phyloP scores from a whole-genome alignment of 1,140 invertebrate species.

The Cheumatopsyche charites region DNA sequence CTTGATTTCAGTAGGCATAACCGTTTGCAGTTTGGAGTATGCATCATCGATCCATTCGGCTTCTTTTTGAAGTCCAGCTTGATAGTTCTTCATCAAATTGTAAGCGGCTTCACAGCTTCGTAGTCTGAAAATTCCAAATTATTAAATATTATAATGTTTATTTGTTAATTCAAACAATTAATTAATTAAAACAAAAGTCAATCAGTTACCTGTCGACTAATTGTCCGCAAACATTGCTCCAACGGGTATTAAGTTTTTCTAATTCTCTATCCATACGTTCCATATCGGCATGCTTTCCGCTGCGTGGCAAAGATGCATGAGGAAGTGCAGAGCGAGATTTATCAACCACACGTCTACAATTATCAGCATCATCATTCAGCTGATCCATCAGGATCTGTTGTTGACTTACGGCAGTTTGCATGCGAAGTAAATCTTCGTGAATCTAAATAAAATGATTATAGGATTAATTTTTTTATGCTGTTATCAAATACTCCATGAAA shows the following conservation, averaged over 20 bases:
- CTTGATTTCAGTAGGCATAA: slow-evolving; percentile 72
- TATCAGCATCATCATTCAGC: slow-evolving; percentile 87
- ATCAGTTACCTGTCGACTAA: slow-evolving; percentile 79
- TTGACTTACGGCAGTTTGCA: slow-evolving; percentile 82
- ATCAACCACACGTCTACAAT: slow-evolving; percentile 84
- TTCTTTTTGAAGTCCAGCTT: slow-evolving; percentile 83
- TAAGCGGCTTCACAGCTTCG: slow-evolving; percentile 85
- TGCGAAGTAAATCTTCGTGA: slow-evolving; percentile 74
- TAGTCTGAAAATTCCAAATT: slow-evolving; percentile 65
- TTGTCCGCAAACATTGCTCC: slow-evolving; percentile 90
- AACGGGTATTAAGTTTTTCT: slow-evolving; percentile 82
- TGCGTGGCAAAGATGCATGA: slow-evolving; percentile 60
- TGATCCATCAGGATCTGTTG: slow-evolving; percentile 89
- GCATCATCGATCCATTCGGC: slow-evolving; percentile 82
- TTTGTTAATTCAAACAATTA: not conserved
- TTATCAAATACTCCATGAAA: not conserved
- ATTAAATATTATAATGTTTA: slow-evolving; percentile 11
- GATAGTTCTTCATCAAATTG: slow-evolving; percentile 84
- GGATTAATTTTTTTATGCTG: not conserved
- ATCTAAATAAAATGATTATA: slow-evolving; percentile 54
- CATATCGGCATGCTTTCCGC: slow-evolving; percentile 78
- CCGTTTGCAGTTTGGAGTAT: slow-evolving; percentile 73
- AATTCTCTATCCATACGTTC: slow-evolving; percentile 94
- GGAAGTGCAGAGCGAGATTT: slow-evolving; percentile 73
- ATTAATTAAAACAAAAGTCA: not conserved